phyloP scores from a whole-genome alignment of 2,888 invertebrate species.

The Pyrrhia umbra region DNA sequence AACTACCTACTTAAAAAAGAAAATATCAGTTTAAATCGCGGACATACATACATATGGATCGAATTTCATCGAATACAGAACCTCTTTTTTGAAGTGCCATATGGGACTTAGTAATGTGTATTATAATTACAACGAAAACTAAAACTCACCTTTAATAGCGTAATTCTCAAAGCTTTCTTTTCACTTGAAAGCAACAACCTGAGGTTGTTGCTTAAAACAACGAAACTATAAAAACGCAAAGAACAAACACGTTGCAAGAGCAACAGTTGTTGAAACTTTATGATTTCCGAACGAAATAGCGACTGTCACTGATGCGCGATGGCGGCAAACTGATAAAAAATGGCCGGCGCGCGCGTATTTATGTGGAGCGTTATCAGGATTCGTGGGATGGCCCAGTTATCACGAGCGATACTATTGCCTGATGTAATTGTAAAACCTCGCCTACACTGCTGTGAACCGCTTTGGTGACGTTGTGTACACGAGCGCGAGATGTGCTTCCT shows the following conservation, averaged over 20 bases:
- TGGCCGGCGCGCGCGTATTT: constrained; percentile 71
- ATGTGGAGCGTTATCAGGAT: constrained; percentile 80
- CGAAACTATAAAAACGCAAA: constrained; percentile 53
- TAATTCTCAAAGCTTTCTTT: constrained; percentile 91
- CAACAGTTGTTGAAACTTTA: constrained; percentile 65
- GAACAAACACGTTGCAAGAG: constrained; percentile 67
- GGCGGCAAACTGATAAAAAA: constrained; percentile 76
- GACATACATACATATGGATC: no score
- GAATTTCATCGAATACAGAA: no score
- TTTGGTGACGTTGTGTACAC: constrained; percentile 64
- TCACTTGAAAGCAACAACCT: constrained; percentile 88
- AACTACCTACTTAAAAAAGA: no score
- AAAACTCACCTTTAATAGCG: constrained; percentile 88
- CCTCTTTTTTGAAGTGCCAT: no score
- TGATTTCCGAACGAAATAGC: constrained; percentile 55
- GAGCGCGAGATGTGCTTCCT: constrained; percentile 52
- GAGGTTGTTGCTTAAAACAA: constrained; percentile 87
- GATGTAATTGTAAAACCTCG: constrained; percentile 62
- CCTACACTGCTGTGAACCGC: constrained; percentile 76
- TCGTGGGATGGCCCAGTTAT: constrained; percentile 75
- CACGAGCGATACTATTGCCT: constrained; percentile 63
- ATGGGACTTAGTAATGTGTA: no score
- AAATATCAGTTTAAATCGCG: no score
- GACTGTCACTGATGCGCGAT: constrained; percentile 67
- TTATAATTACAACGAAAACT: background rate